Percentiles rank a stretch among this genome's conserved stretches.
phyloP scores from a whole-genome alignment of 2,888 invertebrate species.

The Odontocolon sp. region DNA sequence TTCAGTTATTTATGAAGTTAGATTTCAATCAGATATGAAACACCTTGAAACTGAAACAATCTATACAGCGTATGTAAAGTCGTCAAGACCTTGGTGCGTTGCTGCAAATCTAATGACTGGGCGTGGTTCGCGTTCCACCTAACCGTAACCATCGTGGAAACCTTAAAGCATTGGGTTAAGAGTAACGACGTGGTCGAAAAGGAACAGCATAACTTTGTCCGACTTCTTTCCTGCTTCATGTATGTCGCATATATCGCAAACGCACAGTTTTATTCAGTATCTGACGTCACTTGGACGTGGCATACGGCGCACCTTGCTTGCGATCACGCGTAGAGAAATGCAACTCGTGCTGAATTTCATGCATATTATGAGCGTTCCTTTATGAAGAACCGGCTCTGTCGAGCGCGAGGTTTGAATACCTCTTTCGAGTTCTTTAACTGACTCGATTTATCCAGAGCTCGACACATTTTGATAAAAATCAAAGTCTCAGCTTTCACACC shows the following conservation, averaged over 20 bases:
- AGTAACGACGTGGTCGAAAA: slow-evolving; percentile 8
- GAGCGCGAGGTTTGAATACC: neutral
- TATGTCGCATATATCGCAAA: neutral
- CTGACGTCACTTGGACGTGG: slow-evolving; percentile 54
- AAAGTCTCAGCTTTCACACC: neutral
- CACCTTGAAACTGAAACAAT: slow-evolving; percentile 7
- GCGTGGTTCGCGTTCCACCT: slow-evolving; percentile 65
- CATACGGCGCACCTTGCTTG: slow-evolving; percentile 55
- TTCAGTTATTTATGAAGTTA: neutral
- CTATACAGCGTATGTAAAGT: neutral
- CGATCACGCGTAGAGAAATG: slow-evolving; percentile 13
- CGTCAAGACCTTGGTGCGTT: slow-evolving; percentile 47
- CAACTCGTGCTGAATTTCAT: neutral
- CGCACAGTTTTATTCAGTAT: slow-evolving; percentile 36
- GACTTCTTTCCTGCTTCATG: neutral
- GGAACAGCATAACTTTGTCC: slow-evolving; percentile 15
- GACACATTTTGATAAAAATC: slow-evolving; percentile 18
- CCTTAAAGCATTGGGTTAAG: slow-evolving; percentile 21
- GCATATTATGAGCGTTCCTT: too few relatives aligned
- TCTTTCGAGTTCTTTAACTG: slow-evolving; percentile 7
- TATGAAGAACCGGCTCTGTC: slow-evolving; percentile 4
- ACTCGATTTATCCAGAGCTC: slow-evolving; percentile 1
- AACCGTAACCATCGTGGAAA: slow-evolving; percentile 56
- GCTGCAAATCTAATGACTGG: slow-evolving; percentile 68
- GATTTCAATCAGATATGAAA: neutral